Evolutionary conservation across 2,797 vertebrate genomes (phyloP), one percentile per base, ranked within the genome.

Genomic region (Manis pentadactyla): DNA sequence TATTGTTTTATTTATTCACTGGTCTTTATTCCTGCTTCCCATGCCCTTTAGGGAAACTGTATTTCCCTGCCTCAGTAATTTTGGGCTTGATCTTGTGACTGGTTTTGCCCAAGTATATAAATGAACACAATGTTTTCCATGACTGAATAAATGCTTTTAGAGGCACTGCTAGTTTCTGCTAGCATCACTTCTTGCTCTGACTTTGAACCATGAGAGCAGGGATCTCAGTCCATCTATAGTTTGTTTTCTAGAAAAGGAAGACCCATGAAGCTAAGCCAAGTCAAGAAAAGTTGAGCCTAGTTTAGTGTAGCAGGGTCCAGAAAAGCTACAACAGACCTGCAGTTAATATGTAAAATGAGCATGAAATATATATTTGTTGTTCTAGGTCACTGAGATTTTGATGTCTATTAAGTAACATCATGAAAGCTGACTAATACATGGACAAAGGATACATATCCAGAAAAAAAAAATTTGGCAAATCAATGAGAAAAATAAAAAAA

Each of bases 401-500:
- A 57, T 79, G 10, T 90, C 71, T 95, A 59, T 71, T 74, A 78
- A 87, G 19, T 84, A 23, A 29, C 19, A 55, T 95, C 64, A 15
- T 19, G 17, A 82, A 91, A 91, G 37, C 7, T 68, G 25, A 37
- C 27, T 55, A 78, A 82, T 42, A 42, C 10, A 93, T 10, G 79
- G 8, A 34, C 13, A 93, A 82, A 88, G 59, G 25, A 81, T n/a
- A 63, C 9, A 53, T n/a, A 63, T 75, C 9, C 29, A 71, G 59
- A 66, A 79, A 90, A 57, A 57, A 90, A 73, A 39, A 71, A 57
- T 29, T 10, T 15, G 87, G 25, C 14, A 77, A 75, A 25, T 79
- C 59, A 78, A 12, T 87, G 37, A 87, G 55, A 86, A 81, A 92
- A 95, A 64, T 51, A 68, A 81, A 61, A 71, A 83, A 96, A 31